phyloP scores from a whole-genome alignment of 2,113 vertebrate species.

The Aix galericulata region DNA sequence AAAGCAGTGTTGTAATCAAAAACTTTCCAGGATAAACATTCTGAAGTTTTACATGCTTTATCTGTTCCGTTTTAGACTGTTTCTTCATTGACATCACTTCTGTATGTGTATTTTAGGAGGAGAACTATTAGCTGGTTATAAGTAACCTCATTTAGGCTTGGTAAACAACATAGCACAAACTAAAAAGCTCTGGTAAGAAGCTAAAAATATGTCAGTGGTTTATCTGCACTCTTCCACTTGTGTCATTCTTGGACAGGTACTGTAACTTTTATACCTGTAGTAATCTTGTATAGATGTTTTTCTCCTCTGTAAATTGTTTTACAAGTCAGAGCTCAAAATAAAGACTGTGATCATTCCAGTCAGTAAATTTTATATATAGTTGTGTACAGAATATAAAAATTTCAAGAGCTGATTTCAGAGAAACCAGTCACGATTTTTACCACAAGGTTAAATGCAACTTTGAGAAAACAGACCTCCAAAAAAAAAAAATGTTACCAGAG shows the following conservation, averaged over 20 bases:
- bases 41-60: neutral
- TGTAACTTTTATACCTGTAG: neutral
- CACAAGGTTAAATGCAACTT: neutral
- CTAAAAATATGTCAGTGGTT: neutral
- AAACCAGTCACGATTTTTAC: neutral
- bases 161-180: neutral
- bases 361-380: neutral
- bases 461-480: slow-evolving; percentile 59
- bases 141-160: neutral
- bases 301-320: neutral
- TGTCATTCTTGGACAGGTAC: fast-evolving
- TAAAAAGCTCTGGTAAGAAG: neutral
- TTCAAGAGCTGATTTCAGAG: neutral
- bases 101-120: neutral
- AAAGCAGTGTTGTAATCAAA: neutral
- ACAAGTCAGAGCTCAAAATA: neutral
- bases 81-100: neutral
- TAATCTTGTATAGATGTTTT: neutral
- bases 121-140: neutral
- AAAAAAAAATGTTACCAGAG: slow-evolving; percentile 45
- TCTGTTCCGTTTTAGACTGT: neutral
- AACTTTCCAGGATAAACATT: neutral
- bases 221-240: neutral
- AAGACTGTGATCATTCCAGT: neutral
- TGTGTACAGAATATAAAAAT: neutral